phyloP scores from a whole-genome alignment of 2,888 invertebrate genomes.

The Lasioglossum morio region DNA sequence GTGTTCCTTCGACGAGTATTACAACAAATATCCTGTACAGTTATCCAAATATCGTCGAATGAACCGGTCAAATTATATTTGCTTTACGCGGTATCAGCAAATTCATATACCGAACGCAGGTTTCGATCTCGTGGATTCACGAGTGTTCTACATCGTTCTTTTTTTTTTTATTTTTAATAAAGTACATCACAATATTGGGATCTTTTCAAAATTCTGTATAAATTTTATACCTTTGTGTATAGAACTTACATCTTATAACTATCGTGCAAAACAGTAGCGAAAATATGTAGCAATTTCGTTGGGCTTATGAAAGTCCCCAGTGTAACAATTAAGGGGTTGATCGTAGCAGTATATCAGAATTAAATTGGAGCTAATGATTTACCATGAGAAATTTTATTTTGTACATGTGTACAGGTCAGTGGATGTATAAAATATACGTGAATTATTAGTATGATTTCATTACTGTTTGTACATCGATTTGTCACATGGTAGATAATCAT shows the following conservation, averaged over 20 bases:
- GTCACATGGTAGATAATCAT: too few relatives aligned
- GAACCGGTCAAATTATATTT: background rate
- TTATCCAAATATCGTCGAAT: background rate
- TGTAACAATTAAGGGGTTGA: too few relatives aligned
- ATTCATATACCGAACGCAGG: background rate
- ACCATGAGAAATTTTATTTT: background rate
- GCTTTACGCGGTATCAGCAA: background rate
- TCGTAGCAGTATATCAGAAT: background rate
- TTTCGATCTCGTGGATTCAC: background rate
- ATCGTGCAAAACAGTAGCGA: too few relatives aligned
- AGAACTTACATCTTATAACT: too few relatives aligned
- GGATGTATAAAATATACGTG: too few relatives aligned
- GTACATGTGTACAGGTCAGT: background rate
- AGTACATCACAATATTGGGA: too few relatives aligned
- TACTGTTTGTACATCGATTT: too few relatives aligned
- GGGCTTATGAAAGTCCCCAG: too few relatives aligned
- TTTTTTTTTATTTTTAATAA: too few relatives aligned
- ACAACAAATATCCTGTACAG: background rate
- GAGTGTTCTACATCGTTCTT: background rate
- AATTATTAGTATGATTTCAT: background rate
- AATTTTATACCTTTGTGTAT: too few relatives aligned
- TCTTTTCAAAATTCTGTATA: too few relatives aligned
- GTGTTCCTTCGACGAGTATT: background rate
- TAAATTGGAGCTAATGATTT: background rate
- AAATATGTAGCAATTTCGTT: too few relatives aligned